Percentiles rank a stretch among this genome's conserved stretches.
Evolutionary conservation across 2,888 invertebrate species (phyloP).

Genomic region (Apamea anceps): DNA sequence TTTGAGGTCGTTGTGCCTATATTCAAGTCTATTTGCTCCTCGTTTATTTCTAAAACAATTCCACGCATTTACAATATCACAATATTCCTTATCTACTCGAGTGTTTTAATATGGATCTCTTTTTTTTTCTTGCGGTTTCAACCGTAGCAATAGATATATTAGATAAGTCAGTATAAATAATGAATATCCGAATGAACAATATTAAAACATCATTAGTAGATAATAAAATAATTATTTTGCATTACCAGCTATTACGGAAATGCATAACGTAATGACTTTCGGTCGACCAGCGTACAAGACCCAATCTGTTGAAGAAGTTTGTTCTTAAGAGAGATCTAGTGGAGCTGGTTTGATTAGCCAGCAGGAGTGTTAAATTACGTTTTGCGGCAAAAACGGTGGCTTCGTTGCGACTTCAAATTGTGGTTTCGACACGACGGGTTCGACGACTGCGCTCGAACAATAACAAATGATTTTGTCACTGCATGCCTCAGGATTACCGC

Average conservation of each 20-base stretch:
- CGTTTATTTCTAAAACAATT: not conserved
- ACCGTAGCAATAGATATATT: not conserved
- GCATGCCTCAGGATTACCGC: conserved; percentile 55
- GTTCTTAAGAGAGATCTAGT: conserved; percentile 40
- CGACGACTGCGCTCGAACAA: conserved; percentile 75
- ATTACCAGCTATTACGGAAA: conserved; percentile 62
- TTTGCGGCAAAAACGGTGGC: conserved; percentile 76
- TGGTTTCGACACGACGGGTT: conserved; percentile 76
- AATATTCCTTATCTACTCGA: too few relatives aligned
- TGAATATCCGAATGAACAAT: conserved; percentile 21
- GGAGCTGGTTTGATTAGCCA: conserved; percentile 71
- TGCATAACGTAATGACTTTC: conserved; percentile 49
- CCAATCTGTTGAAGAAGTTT: conserved; percentile 4
- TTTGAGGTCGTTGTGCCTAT: too few relatives aligned
- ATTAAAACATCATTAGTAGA: conserved; percentile 47
- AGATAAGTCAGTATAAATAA: conserved; percentile 3
- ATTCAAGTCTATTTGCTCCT: not conserved
- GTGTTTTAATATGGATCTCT: not conserved
- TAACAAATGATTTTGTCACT: conserved; percentile 67
- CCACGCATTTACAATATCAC: not conserved
- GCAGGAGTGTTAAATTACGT: conserved; percentile 77
- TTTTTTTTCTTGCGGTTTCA: not conserved
- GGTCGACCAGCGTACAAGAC: conserved; percentile 26
- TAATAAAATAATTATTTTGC: conserved; percentile 58
- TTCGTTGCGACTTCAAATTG: conserved; percentile 73